A percentile compares a stretch with the other conserved stretches of the same genome.
These are phyloP conservation scores for Muscicapa striata DNA, from an alignment of 2,797 vertebrate species.

Conservation along the genomic window DNA sequence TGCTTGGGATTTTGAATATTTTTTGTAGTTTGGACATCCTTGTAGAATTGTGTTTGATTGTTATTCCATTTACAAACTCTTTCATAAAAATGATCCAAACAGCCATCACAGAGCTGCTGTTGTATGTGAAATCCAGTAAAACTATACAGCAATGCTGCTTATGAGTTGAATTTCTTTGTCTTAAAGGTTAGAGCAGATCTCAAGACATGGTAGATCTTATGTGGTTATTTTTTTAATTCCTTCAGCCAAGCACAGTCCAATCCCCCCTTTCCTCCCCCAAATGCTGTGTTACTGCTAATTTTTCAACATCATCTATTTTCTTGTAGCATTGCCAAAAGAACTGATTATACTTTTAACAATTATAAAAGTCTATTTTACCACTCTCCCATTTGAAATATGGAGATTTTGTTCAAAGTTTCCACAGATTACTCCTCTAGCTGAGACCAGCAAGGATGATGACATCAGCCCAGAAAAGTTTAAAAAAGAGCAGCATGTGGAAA, in stretches of 20 bases:
- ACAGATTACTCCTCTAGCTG: background rate
- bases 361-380: background rate
- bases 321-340: background rate
- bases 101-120: background rate
- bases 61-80: background rate
- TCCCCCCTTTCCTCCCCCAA: accelerated
- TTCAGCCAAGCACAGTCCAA: background rate
- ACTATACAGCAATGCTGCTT: background rate
- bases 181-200: background rate
- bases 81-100: background rate
- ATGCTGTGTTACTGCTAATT: background rate
- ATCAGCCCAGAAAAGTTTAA: background rate
- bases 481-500: constrained; percentile 5
- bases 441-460: constrained; percentile 28
- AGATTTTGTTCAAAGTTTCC: constrained; percentile 53
- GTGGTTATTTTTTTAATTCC: background rate
- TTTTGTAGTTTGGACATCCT: background rate
- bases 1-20: background rate
- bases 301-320: constrained; percentile 3
- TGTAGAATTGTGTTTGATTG: background rate
- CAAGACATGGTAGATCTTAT: background rate
- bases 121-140: background rate
- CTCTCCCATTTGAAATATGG: background rate
- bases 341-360: background rate
- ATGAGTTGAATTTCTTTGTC: background rate